phyloP scores from a whole-genome alignment of 53 echinoderm and acorn worm species.

The Echinometra lucunter region DNA sequence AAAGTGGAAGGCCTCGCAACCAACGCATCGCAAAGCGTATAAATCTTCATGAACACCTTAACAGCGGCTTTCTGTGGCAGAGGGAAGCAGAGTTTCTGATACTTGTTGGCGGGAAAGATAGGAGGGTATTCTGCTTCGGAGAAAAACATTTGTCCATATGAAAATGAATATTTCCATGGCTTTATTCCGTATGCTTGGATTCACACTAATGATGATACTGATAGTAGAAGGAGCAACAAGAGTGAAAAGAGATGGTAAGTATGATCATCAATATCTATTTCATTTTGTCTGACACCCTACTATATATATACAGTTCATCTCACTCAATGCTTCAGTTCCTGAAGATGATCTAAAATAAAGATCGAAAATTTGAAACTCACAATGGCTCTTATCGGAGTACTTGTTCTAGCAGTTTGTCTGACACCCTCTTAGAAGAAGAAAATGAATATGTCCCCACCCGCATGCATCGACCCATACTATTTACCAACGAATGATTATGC shows the following conservation, averaged over 20 bases:
- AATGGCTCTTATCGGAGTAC: no score
- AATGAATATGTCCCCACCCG: no score
- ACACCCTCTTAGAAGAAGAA: no score
- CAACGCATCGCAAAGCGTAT: background rate
- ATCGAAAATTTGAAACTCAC: no score
- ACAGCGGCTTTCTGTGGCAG: background rate
- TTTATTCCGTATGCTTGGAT: conserved; percentile 36
- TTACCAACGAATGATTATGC: no score
- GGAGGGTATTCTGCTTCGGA: background rate
- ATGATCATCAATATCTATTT: background rate
- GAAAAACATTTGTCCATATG: background rate
- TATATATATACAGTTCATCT: no score
- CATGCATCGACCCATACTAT: no score
- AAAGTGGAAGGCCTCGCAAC: background rate
- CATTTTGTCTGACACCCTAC: no score
- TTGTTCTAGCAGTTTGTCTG: no score
- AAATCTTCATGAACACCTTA: conserved; percentile 3
- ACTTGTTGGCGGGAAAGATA: background rate
- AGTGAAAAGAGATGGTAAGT: conserved; percentile 44
- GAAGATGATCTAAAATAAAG: no score
- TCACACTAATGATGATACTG: conserved; percentile 24
- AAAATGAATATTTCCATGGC: conserved; percentile 51
- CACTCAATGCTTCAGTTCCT: no score
- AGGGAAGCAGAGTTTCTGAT: conserved; percentile 9
- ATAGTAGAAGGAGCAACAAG: conserved; percentile 37